Evolutionary conservation across 2,888 invertebrate species (phyloP), one percentile per base, ranked within the genome.

Genomic region (Oscheius sp.): DNA sequence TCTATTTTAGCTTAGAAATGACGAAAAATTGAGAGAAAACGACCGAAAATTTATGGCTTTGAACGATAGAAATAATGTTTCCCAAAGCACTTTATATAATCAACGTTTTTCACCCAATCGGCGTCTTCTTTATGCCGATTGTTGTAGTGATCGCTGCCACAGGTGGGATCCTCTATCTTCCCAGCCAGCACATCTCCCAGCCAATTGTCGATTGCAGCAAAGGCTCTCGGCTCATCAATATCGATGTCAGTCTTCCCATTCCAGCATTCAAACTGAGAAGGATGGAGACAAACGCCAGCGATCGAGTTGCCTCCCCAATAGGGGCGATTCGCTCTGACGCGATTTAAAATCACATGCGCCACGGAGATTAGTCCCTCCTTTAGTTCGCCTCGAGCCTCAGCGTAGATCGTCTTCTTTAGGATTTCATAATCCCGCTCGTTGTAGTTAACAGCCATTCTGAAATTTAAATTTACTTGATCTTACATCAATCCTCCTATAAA

Each of bases 221-320:
- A 64, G 31, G 17, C 33, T 15, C 20, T 8, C 2, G 33, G 48
- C 3, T 64, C 50, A 1, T 20, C 23, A 29, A 61, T 48, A 0
- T 27, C 20, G 8, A 48, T 48, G 17, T 48, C 33, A 25, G 31
- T 15, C 6, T 2, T 48, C 3, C 61, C 61, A 42, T 61, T 61
- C 64, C 64, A 64, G 20, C 64, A 64, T 31, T 48, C 46, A 33
- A 64, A 64, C 33, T 48, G 64, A n/a, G 0, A 31, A 0, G 64
- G 50, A 0, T 64, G 31, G n/a, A n/a, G 34, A n/a, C 64, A 64
- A n/a, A 64, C 64, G n/a, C 8, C 64, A 20, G 12, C 20, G 6
- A 64, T 46, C 12, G 31, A 20, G 20, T 31, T 48, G 0, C 64
- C 50, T 23, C 64, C 64, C 64, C 64, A 64, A 48, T 48, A 64